Percentiles rank a stretch among this genome's conserved stretches.
Evolutionary conservation across 2,797 vertebrate species (phyloP).

Genomic region (Anguilla marmorata): DNA sequence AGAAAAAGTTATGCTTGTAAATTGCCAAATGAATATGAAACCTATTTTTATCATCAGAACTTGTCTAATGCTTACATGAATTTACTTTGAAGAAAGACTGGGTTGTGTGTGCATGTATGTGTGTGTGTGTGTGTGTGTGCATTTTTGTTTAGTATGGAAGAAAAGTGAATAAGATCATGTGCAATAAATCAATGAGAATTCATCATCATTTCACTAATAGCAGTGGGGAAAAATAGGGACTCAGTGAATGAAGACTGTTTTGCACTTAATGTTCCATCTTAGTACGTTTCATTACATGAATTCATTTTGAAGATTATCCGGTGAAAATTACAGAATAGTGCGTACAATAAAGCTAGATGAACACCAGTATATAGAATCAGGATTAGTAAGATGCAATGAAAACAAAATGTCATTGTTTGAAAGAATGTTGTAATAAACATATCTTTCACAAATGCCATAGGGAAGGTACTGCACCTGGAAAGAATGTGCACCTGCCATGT

Average conservation of each 20-base stretch:
- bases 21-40: slow-evolving; percentile 23
- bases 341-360: not conserved
- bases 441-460: not conserved
- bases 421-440: not conserved
- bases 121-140: not conserved
- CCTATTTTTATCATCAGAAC: slow-evolving; percentile 25
- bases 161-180: slow-evolving; percentile 6
- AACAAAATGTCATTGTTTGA: not conserved
- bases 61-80: slow-evolving; percentile 5
- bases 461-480: not conserved
- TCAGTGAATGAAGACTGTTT: not conserved
- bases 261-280: not conserved
- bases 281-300: not conserved
- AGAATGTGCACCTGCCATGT: not conserved
- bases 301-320: not conserved
- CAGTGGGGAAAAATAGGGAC: not conserved
- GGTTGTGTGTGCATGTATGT: not conserved
- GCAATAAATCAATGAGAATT: slow-evolving; percentile 26
- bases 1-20: slow-evolving; percentile 11
- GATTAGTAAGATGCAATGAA: not conserved
- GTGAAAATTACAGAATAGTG: not conserved
- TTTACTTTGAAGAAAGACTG: slow-evolving; percentile 16
- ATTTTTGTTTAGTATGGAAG: slow-evolving; percentile 3
- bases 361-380: not conserved
- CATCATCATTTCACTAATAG: not conserved